A percentile compares a stretch with the other conserved stretches of the same genome.
These are phyloP conservation scores for Arrhamphus sclerolepis DNA, from an alignment of 2,797 vertebrate species.

Conservation along the genomic window DNA sequence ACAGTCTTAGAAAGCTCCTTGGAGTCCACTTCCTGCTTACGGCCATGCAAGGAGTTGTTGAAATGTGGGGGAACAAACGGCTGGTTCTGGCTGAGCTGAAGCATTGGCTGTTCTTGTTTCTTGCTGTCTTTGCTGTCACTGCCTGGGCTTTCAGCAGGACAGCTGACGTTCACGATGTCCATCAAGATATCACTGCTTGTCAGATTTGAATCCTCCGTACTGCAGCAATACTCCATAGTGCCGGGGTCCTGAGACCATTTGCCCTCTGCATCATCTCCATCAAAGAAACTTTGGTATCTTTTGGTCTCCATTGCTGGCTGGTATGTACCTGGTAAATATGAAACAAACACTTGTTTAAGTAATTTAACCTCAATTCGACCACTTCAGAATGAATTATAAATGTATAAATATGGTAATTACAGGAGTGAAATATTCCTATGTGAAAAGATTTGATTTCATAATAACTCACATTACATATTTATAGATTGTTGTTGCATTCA, in stretches of 20 bases:
- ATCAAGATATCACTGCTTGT: constrained; percentile 86
- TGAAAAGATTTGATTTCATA: too few species aligned
- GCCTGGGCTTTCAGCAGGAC: constrained; percentile 75
- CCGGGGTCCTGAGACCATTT: constrained; percentile 91
- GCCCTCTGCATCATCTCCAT: constrained; percentile 91
- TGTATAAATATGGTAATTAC: not conserved
- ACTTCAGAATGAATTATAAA: too few species aligned
- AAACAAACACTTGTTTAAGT: constrained; percentile 3
- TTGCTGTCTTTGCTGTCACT: constrained; percentile 80
- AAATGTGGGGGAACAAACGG: constrained; percentile 85
- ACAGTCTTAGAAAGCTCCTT: constrained; percentile 97
- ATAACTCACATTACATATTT: too few species aligned
- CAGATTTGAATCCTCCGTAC: constrained; percentile 82
- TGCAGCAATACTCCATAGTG: constrained; percentile 84
- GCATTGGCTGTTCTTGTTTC: constrained; percentile 86
- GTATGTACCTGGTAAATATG: constrained; percentile 75
- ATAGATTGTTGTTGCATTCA: too few species aligned
- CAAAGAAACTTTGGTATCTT: constrained; percentile 95
- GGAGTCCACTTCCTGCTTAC: constrained; percentile 93
- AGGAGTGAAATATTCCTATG: too few species aligned
- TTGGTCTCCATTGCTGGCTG: constrained; percentile 96
- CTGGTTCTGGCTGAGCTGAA: constrained; percentile 85
- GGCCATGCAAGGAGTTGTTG: constrained; percentile 78
- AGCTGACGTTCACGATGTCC: constrained; percentile 91
- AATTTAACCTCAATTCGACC: too few species aligned